phyloP scores from a whole-genome alignment of 2,797 vertebrate genomes.

The Pangasius krempfi region DNA sequence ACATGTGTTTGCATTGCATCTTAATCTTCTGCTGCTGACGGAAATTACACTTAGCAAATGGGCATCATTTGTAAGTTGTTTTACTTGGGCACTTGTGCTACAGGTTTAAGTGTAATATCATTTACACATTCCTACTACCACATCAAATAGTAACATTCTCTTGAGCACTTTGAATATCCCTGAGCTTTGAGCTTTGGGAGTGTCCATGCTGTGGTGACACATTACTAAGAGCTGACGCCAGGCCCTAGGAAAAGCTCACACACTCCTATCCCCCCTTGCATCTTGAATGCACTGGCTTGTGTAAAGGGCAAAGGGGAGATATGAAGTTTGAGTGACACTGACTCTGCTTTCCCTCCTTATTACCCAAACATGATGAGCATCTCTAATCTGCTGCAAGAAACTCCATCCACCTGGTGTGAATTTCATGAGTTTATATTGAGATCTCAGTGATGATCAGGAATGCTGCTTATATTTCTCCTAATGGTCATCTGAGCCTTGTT shows the following conservation, averaged over 20 bases:
- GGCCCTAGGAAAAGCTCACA: slow-evolving; percentile 41
- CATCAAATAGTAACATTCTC: slow-evolving; percentile 36
- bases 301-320: slow-evolving; percentile 50
- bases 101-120: slow-evolving; percentile 25
- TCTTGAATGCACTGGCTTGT: not conserved
- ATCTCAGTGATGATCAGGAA: slow-evolving; percentile 75
- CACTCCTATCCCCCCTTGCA: not conserved
- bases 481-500: not conserved
- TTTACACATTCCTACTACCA: slow-evolving; percentile 25
- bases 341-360: slow-evolving; percentile 64
- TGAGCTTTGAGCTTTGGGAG: slow-evolving; percentile 26
- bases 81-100: slow-evolving; percentile 15
- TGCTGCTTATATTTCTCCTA: slow-evolving; percentile 55
- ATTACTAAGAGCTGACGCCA: slow-evolving; percentile 48
- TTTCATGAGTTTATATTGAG: slow-evolving; percentile 68
- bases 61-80: slow-evolving; percentile 16
- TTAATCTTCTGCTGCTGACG: slow-evolving; percentile 28
- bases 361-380: slow-evolving; percentile 69
- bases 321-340: slow-evolving; percentile 70
- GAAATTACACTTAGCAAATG: slow-evolving; percentile 33
- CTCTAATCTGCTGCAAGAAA: slow-evolving; percentile 60
- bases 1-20: slow-evolving; percentile 5
- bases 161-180: slow-evolving; percentile 28
- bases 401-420: slow-evolving; percentile 64
- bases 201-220: slow-evolving; percentile 39